Base-by-base conservation (phyloP, 2,113 vertebrate species). In the Manacus vitellinus region DNA sequence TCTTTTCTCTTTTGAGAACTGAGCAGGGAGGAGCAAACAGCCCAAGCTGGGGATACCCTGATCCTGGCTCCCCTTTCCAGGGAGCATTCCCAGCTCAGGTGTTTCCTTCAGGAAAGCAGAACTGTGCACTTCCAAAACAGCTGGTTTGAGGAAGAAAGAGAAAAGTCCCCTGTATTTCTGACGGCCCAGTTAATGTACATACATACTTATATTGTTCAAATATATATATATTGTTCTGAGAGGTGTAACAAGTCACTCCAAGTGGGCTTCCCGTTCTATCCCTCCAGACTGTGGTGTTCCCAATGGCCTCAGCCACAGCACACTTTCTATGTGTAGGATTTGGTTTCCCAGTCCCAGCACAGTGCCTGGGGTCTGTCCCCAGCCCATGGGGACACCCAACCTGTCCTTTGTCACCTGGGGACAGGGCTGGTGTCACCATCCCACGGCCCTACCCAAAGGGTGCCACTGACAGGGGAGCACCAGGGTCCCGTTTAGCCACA, bases 241-340 rank as follows among this genome's bases (percentile, higher is more conserved):
- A 54, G n/a, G 54, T 75, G 9, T 35, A 67, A 73, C 49, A 44
- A 66, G 59, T 68, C 11, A 35, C 72, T 31, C 1, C 73, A 54
- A 55, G 73, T 35, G 35, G 44, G 23, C 44, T 25, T 78, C 54
- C 85, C 27, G n/a, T 54, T 68, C 79, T 39, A 8, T 25, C 39
- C 55, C 85, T 74, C 54, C 81, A 59, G 49, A n/a, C 44, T 14
- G 37, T 33, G 44, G 65, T 25, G 14, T 68, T 85, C 28, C 84
- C 27, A 10, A 17, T 4, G 30, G 39, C 37, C 37, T 63, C 54
- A 8, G 85, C 19, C 2, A 14, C 52, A 11, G 4, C 3, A 3
- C 21, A 8, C 3, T 0, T 8, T 3, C 4, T 0, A 0, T 5
- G 14, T 37, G 35, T 11, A 61, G 58, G 58, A 37, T 25, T 12